phyloP scores from a whole-genome alignment of 2,113 vertebrate genomes.

The Pterophyllum scalare region DNA sequence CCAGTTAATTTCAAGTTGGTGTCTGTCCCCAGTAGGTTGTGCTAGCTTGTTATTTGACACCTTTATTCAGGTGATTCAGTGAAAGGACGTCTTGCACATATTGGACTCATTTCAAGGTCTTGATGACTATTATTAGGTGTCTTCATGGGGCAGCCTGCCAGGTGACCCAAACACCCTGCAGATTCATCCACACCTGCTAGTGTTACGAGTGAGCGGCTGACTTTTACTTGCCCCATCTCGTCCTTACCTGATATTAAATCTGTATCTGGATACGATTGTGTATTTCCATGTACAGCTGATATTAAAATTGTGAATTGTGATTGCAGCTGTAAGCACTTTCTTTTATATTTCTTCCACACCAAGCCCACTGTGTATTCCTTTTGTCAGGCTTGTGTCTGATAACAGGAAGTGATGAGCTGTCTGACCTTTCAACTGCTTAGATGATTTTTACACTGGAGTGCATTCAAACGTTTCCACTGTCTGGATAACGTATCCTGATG shows the following conservation, averaged over 20 bases:
- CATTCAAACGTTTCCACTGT: not conserved
- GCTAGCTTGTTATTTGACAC: not conserved
- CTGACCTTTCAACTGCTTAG: not conserved
- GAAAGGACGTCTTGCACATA: not conserved
- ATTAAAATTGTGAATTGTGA: not conserved
- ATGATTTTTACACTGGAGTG: not conserved
- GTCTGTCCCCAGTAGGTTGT: not conserved
- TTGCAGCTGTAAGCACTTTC: not conserved
- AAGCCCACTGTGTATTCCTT: not conserved
- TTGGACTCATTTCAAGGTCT: not conserved
- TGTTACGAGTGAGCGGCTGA: not conserved
- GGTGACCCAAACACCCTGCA: too few species aligned
- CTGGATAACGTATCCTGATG: not conserved
- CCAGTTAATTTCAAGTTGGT: not conserved
- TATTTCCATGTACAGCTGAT: not conserved
- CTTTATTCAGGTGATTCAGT: not conserved
- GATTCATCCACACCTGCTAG: too few species aligned
- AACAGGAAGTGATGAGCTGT: not conserved
- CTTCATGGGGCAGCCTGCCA: not conserved
- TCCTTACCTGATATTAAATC: not conserved
- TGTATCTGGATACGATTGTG: not conserved
- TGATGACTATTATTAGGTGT: not conserved
- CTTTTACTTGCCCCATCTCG: not conserved
- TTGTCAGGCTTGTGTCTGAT: not conserved
- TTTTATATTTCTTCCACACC: not conserved